Percentiles rank a stretch among this genome's conserved stretches.
Evolutionary conservation across 2,797 vertebrate genomes (phyloP).

Genomic region (Amniataba percoides): DNA sequence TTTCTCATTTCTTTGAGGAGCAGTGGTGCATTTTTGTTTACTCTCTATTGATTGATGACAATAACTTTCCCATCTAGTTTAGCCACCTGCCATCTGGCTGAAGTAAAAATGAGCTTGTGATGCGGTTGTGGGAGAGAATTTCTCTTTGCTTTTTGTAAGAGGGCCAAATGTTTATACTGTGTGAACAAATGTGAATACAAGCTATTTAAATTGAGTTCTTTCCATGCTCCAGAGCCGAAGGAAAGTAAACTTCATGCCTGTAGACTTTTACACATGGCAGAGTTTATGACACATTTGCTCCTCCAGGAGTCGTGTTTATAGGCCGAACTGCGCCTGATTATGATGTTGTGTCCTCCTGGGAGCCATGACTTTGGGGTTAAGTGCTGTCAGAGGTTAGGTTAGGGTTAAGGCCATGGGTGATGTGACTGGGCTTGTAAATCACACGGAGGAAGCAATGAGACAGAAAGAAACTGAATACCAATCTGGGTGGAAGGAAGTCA

Average conservation of each 20-base stretch:
- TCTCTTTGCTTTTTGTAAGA: constrained; percentile 50
- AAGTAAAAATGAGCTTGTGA: constrained; percentile 52
- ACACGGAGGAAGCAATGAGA: constrained; percentile 55
- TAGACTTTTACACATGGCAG: constrained; percentile 30
- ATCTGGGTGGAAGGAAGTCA: constrained; percentile 57
- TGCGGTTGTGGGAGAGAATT: constrained; percentile 38
- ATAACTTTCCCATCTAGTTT: constrained; percentile 60
- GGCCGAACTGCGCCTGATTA: constrained; percentile 47
- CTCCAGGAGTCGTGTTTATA: constrained; percentile 53
- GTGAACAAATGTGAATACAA: constrained; percentile 55
- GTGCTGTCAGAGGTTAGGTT: constrained; percentile 71
- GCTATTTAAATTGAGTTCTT: constrained; percentile 26
- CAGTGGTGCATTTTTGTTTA: constrained; percentile 57
- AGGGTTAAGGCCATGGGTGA: constrained; percentile 63
- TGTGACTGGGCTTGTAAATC: constrained; percentile 69
- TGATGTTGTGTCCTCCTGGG: constrained; percentile 55
- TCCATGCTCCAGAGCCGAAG: constrained; percentile 12
- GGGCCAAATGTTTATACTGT: constrained; percentile 50
- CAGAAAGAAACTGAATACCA: constrained; percentile 60
- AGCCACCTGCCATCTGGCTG: constrained; percentile 61
- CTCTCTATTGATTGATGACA: constrained; percentile 69
- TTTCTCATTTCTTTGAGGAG: constrained; percentile 57
- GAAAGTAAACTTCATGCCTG: constrained; percentile 36
- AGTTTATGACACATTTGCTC: constrained; percentile 51
- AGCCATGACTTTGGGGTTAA: constrained; percentile 61